These are phyloP conservation scores for Gobio gobio DNA, from an alignment of 2,113 vertebrate genomes.

Conservation along the genomic window DNA sequence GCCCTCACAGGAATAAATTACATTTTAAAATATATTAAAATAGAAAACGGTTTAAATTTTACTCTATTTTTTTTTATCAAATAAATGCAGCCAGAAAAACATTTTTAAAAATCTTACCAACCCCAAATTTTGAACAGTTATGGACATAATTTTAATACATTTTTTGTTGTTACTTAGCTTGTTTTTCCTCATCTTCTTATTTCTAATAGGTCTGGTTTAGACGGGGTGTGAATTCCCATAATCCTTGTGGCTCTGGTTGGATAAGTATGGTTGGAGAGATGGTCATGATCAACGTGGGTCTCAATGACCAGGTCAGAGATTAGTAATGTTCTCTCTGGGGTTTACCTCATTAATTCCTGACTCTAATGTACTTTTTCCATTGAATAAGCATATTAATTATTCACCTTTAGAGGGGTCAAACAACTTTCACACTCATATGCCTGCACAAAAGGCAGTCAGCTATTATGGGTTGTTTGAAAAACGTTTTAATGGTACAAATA, in stretches of 20 bases:
- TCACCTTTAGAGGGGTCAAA: neutral
- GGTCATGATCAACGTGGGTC: slow-evolving; percentile 91
- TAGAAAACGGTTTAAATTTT: neutral
- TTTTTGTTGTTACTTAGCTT: neutral
- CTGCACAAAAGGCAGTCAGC: no score
- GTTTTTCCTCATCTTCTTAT: slow-evolving; percentile 34
- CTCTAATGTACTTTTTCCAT: neutral
- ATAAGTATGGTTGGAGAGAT: slow-evolving; percentile 96
- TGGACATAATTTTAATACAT: neutral
- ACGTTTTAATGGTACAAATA: no score
- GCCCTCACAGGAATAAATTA: neutral
- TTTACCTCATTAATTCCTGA: neutral
- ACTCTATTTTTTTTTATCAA: neutral
- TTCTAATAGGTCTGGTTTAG: slow-evolving; percentile 92
- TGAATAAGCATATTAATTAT: neutral
- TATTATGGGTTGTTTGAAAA: no score
- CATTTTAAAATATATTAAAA: neutral
- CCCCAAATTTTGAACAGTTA: neutral
- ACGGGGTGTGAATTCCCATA: slow-evolving; percentile 92
- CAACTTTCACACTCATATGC: no score
- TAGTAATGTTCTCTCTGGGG: neutral
- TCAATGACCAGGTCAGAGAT: slow-evolving; percentile 89
- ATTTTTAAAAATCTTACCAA: neutral
- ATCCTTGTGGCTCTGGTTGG: slow-evolving; percentile 94
- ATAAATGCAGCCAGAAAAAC: neutral